Evolutionary conservation across 2,113 vertebrate species (phyloP), one percentile per base, ranked within the genome.

Genomic region (Origma solitaria): DNA sequence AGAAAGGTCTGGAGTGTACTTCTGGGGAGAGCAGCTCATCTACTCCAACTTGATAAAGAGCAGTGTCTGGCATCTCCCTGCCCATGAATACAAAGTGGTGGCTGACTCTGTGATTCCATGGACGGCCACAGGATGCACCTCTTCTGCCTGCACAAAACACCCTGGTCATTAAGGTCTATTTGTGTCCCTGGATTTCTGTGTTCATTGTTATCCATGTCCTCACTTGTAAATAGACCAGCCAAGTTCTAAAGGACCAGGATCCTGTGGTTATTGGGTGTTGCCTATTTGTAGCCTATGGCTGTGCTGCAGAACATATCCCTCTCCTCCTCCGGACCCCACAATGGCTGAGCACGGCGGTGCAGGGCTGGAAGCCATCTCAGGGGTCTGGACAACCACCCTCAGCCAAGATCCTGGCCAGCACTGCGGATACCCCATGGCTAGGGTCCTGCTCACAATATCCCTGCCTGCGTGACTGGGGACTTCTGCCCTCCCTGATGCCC

Each of bases 331-430:
- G 11, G 45, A 10, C 21, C 28, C 37, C 56, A 7, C 7, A 23
- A 1, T 0, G 2, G 42, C 40, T 6, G 20, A 56, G 50, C 50
- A 15, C 0, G 1, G 42, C 16, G 24, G 5, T 25, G 31, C 22
- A 53, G 35, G 62, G 15, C 7, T 37, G 38, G 21, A 28, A 35
- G 44, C 9, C 16, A 21, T 27, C 51, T 22, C 33, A 8, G 44
- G 38, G 15, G 27, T 31, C 33, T 70, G 54, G 37, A n/a, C 33
- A 49, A 7, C 6, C 18, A 7, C 12, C 8, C 60, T 44, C 0
- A 1, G 37, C 5, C n/a, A 17, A 37, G 28, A 33, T 40, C 47
- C 50, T 35, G 47, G 38, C 21, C 40, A 40, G 23, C 60, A 6
- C 22, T 10, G 37, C 2, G 10, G 66, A 1, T 49, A 35, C n/a